Evolutionary conservation across 2,797 vertebrate genomes (phyloP), one percentile per base, ranked within the genome.

Genomic region (Squalus acanthias): DNA sequence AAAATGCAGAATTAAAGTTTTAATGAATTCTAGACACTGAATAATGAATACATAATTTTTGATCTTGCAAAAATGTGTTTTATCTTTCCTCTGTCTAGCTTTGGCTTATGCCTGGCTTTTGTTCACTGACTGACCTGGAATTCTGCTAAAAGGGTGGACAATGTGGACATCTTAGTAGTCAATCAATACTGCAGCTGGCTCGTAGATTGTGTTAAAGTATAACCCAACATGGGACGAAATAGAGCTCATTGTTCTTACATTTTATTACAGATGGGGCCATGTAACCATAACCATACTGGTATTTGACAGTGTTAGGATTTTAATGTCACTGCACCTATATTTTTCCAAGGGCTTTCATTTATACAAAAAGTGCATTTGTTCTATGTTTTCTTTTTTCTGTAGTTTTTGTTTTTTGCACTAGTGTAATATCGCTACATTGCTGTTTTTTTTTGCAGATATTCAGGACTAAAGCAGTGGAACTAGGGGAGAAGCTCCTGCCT

Each of bases 401-500:
- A 72, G 2, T 1, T n/a, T 39, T 29, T 74, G 29, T 95, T 95
- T 29, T 29, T 74, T 12, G 50, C 50, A 76, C 50, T 20, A 1
- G 26, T 74, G 46, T 33, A 33, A 53, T 92, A 92, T 33, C 89
- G 63, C 9, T 33, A 33, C 17, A 33, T 96, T 96, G 88, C 10
- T 96, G 96, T 96, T 96, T 95, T 95, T 97, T 97, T 96, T 97
- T 97, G 39, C 98, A 99, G 99, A 97, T 99, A 96, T 99, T 98
- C 97, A 98, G 99, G 96, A 98, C 97, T 96, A 99, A 99, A 97
- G 99, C 99, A 60, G 98, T 99, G 97, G 99, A 99, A 97, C 98
- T 99, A 97, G 99, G 99, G 96, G 98, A 99, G 97, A 99, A 99
- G 97, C 98, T 99, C 97, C 97, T 99, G 96, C 99, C 99, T 96